Evolutionary conservation across 2,113 vertebrate genomes (phyloP).

Genomic region (Calidris pugnax): DNA sequence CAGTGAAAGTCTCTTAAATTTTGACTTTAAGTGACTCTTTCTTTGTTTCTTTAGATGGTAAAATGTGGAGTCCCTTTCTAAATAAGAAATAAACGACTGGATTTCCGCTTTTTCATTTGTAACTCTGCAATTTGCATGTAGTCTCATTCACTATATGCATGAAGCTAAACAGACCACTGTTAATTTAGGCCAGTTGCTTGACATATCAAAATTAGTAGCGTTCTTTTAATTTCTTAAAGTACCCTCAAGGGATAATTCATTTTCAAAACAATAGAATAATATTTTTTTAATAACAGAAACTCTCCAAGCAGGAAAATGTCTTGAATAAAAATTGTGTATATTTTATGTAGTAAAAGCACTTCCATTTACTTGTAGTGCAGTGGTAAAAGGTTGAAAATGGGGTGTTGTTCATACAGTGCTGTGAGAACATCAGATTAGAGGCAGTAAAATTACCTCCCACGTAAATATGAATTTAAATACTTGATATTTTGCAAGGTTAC

Average conservation of each 20-base stretch:
- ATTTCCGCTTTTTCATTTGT: slow-evolving; percentile 20
- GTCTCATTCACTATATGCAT: not conserved
- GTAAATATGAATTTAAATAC: slow-evolving; percentile 59
- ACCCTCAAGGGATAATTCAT: slow-evolving; percentile 56
- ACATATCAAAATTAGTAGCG: slow-evolving; percentile 48
- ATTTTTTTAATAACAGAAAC: slow-evolving; percentile 59
- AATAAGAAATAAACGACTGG: not conserved
- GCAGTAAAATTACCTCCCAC: slow-evolving; percentile 57
- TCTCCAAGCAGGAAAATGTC: slow-evolving; percentile 35
- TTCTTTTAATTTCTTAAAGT: slow-evolving; percentile 53
- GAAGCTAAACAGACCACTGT: slow-evolving; percentile 45
- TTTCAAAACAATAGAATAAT: slow-evolving; percentile 68
- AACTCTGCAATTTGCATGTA: not conserved
- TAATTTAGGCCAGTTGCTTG: slow-evolving; percentile 51
- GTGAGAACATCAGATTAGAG: slow-evolving; percentile 68
- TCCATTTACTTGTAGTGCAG: slow-evolving; percentile 39
- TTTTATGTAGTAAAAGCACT: slow-evolving; percentile 41
- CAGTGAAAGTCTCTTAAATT: not conserved
- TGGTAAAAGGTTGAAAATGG: slow-evolving; percentile 51
- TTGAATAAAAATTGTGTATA: slow-evolving; percentile 45
- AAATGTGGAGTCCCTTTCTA: not conserved
- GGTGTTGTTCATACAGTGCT: slow-evolving; percentile 30
- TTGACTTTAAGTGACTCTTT: not conserved
- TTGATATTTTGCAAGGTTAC: slow-evolving; percentile 58
- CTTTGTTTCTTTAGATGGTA: slow-evolving; percentile 10